Evolutionary conservation across 2,797 vertebrate genomes (phyloP).

Genomic region (Macropodus opercularis): DNA sequence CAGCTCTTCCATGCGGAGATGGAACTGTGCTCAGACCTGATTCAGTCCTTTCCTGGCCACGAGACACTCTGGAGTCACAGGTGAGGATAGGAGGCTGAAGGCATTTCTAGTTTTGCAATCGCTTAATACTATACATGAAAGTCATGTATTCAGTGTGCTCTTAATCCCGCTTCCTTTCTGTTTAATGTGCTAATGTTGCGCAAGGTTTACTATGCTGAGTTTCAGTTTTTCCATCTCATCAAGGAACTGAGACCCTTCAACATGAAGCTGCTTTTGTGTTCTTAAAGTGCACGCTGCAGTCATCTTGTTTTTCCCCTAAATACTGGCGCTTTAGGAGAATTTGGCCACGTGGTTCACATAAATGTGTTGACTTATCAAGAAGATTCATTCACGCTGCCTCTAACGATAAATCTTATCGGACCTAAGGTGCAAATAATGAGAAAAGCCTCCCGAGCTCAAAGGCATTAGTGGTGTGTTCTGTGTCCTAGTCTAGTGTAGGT

Average conservation of each 20-base stretch:
- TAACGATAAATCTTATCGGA: background rate
- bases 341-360: too few species aligned
- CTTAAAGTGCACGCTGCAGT: background rate
- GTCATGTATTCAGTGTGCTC: too few species aligned
- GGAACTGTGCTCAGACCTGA: slow-evolving; percentile 92
- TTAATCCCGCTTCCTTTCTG: background rate
- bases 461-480: background rate
- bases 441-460: background rate
- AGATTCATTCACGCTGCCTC: too few species aligned
- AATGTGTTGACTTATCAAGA: too few species aligned
- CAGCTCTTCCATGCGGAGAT: slow-evolving; percentile 87
- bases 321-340: too few species aligned
- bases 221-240: background rate
- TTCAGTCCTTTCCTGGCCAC: slow-evolving; percentile 93
- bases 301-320: background rate
- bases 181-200: background rate
- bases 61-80: slow-evolving; percentile 98
- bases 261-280: background rate
- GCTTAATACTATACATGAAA: background rate
- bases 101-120: background rate
- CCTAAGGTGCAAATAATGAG: background rate
- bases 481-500: too few species aligned
- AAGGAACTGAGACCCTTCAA: background rate
- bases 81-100: slow-evolving; percentile 73
- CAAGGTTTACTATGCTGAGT: background rate